Evolutionary conservation across 2,888 invertebrate genomes (phyloP), one percentile per base, ranked within the genome.

Genomic region (Schrankia costaestrigalis): DNA sequence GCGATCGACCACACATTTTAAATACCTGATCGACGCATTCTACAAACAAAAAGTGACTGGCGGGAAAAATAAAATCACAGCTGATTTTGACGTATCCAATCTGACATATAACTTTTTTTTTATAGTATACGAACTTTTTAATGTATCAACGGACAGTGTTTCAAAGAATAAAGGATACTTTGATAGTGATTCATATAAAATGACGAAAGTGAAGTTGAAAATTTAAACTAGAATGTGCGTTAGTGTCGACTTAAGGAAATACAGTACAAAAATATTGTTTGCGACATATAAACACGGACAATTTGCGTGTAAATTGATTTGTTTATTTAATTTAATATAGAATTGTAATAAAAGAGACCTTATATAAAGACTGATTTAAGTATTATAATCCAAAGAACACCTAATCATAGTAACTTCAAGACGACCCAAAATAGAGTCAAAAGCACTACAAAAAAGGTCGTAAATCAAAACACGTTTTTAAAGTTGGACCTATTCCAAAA

Each of bases 161-260:
- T n/a, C n/a, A n/a, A 25, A 25, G 14, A n/a, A 7, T 8, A 12
- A 13, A 4, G 12, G 13, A 10, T n/a, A 4, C 7, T 13, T 8
- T 14, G 8, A n/a, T n/a, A 25, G 60, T 87, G 87, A 87, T 62
- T 87, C 85, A 87, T 73, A 63, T 77, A 86, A 82, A 83, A 87
- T 86, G 87, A 79, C 87, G 82, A 87, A 84, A 86, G 86, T 86
- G 63, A 87, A 85, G 75, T 79, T 86, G 79, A 87, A 87, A 67
- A 71, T 71, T 63, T 67, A 53, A 62, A 64, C 48, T 63, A 64
- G 58, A 67, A 65, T 65, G 51, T 61, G 55, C 60, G 56, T 62
- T 56, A 49, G 61, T 46, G 37, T 56, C 40, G 29, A 35, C 48
- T 64, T 66, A 55, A 75, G 78, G 72, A 77, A 79, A 74, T 69